Evolutionary conservation across 2,888 invertebrate genomes (phyloP).

Genomic region (Amphipoea lucens): DNA sequence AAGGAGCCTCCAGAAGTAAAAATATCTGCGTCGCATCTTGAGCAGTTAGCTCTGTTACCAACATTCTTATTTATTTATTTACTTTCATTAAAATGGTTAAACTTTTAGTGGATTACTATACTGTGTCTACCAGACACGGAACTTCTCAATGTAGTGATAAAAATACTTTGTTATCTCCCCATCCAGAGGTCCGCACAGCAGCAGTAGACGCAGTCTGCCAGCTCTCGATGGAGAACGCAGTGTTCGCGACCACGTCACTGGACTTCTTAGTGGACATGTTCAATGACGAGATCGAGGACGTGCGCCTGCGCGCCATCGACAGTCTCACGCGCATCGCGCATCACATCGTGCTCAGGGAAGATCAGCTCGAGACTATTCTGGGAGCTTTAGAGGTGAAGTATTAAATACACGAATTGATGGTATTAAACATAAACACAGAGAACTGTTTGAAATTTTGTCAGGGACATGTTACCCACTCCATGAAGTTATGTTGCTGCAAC

Average conservation of each 20-base stretch:
- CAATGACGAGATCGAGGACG: constrained; percentile 99
- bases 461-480: background rate
- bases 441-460: background rate
- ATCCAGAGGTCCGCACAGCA: constrained; percentile 96
- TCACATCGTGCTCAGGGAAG: constrained; percentile 97
- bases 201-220: constrained; percentile 98
- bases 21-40: background rate
- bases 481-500: background rate
- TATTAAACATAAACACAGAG: background rate
- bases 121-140: background rate
- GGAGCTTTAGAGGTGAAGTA: constrained; percentile 91
- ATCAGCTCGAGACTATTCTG: constrained; percentile 98
- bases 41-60: background rate
- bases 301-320: constrained; percentile 97
- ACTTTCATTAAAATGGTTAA: background rate
- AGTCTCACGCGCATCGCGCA: constrained; percentile 96
- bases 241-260: constrained; percentile 96
- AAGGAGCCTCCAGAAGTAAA: constrained; percentile 75
- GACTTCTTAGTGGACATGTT: constrained; percentile 99
- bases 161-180: background rate
- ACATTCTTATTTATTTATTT: background rate
- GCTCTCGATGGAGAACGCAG: constrained; percentile 94
- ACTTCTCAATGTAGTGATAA: background rate
- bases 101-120: background rate
- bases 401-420: background rate